Evolutionary conservation across 1,140 invertebrate genomes (phyloP).

Genomic region (Maconellicoccus hirsutus): DNA sequence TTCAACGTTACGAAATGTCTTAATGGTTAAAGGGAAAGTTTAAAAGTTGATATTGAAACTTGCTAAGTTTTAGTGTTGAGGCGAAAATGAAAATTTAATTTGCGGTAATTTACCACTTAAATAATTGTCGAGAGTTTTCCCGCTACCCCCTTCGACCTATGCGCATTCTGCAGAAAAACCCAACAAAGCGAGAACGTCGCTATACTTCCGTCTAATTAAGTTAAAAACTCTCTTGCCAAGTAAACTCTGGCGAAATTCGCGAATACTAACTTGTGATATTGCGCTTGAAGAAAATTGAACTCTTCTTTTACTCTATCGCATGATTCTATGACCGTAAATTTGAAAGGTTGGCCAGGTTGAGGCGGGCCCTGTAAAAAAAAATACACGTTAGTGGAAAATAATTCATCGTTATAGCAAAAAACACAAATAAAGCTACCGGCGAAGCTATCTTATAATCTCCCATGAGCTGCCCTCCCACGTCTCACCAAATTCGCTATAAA

Average conservation of each 20-base stretch:
- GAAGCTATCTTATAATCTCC: no score
- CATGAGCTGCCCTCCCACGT: no score
- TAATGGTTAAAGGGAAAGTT: neutral
- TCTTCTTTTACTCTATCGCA: conserved; percentile 98
- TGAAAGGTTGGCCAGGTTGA: conserved; percentile 76
- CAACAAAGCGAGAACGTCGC: neutral
- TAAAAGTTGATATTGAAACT: neutral
- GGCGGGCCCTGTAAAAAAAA: conserved; percentile 63
- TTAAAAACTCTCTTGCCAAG: neutral
- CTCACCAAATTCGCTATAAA: no score
- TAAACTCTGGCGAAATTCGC: neutral
- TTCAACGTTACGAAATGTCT: neutral
- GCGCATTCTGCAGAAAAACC: no score
- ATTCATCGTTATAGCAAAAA: no score
- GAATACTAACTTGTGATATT: conserved; percentile 90
- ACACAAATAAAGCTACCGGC: no score
- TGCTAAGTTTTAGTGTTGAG: neutral
- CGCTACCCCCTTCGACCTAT: no score
- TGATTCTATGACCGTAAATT: conserved; percentile 91
- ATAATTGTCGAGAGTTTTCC: conserved; percentile 7
- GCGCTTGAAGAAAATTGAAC: conserved; percentile 95
- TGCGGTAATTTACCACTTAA: conserved; percentile 4
- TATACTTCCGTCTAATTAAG: neutral
- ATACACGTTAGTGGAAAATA: no score
- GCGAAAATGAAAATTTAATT: neutral